Evolutionary conservation across 2,113 vertebrate genomes (phyloP).

Genomic region (Crotophaga sulcirostris): DNA sequence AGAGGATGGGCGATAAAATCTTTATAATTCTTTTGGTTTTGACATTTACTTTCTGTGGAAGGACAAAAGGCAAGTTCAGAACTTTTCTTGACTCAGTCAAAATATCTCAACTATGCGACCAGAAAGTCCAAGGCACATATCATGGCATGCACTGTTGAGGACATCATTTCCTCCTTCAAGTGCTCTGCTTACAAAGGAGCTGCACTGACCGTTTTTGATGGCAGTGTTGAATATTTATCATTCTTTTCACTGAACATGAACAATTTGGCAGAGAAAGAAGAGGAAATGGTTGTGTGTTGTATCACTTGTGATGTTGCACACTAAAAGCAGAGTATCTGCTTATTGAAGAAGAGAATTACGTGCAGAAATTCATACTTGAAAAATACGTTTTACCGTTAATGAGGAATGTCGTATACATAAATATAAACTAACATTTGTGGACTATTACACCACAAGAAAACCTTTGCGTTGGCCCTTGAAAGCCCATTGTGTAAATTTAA

Average conservation of each 20-base stretch:
- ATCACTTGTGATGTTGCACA: slow-evolving; percentile 56
- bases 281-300: slow-evolving; percentile 47
- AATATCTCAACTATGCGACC: slow-evolving; percentile 16
- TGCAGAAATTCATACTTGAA: slow-evolving; percentile 75
- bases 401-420: slow-evolving; percentile 36
- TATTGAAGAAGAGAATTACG: slow-evolving; percentile 42
- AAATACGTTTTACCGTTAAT: slow-evolving; percentile 37
- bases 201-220: background rate
- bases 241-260: background rate
- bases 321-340: slow-evolving; percentile 50
- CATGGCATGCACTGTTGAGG: slow-evolving; percentile 34
- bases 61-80: background rate
- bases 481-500: slow-evolving; percentile 28
- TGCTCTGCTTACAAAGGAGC: slow-evolving; percentile 30
- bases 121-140: slow-evolving; percentile 27
- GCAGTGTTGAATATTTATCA: background rate
- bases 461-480: background rate
- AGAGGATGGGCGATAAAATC: background rate
- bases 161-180: slow-evolving; percentile 53
- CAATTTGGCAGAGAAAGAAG: slow-evolving; percentile 42
- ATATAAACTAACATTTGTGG: slow-evolving; percentile 28
- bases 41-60: slow-evolving; percentile 4
- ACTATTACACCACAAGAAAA: slow-evolving; percentile 2
- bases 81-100: slow-evolving; percentile 24
- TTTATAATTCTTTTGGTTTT: background rate